A percentile compares a stretch with the other conserved stretches of the same genome.
Conservation (phyloP, 2,113 vertebrate genomes). For the Pantherophis guttatus region DNA sequence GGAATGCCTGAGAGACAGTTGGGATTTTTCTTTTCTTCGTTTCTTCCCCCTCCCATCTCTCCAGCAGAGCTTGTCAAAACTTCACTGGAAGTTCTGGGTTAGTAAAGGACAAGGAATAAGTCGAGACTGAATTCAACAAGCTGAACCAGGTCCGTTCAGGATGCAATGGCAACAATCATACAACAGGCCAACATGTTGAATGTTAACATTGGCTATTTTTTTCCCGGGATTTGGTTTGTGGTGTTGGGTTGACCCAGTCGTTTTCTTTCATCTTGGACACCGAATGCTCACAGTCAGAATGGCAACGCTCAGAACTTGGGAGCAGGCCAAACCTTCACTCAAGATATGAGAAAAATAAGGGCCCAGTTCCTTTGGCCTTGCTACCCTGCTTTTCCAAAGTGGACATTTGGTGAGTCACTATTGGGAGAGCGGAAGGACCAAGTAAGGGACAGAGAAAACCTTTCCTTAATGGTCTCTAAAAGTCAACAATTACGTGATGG, state of each 20-base stretch:
- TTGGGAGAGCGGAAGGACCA: not conserved
- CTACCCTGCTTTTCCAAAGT: not conserved
- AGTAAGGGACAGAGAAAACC: not conserved
- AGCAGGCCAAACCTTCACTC: not conserved
- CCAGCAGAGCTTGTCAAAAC: not conserved
- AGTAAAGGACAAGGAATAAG: constrained; percentile 36
- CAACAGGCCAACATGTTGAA: not conserved
- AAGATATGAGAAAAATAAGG: not conserved
- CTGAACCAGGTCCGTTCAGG: not conserved
- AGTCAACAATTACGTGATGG: not conserved
- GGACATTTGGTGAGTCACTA: not conserved
- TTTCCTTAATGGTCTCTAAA: not conserved
- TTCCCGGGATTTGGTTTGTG: not conserved
- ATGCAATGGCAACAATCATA: not conserved
- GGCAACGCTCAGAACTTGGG: not conserved
- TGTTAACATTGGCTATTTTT: not conserved
- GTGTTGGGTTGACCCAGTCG: not conserved
- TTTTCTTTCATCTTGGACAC: constrained; percentile 2
- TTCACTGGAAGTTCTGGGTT: constrained; percentile 8
- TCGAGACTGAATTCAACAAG: not conserved
- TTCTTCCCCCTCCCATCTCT: constrained; percentile 13
- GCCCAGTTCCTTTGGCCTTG: not conserved
- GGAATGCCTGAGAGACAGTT: constrained; percentile 64
- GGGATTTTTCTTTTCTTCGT: constrained; percentile 53
- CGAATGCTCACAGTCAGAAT: constrained; percentile 1